Conservation (phyloP, 2,113 vertebrate genomes). For the Origma solitaria region DNA sequence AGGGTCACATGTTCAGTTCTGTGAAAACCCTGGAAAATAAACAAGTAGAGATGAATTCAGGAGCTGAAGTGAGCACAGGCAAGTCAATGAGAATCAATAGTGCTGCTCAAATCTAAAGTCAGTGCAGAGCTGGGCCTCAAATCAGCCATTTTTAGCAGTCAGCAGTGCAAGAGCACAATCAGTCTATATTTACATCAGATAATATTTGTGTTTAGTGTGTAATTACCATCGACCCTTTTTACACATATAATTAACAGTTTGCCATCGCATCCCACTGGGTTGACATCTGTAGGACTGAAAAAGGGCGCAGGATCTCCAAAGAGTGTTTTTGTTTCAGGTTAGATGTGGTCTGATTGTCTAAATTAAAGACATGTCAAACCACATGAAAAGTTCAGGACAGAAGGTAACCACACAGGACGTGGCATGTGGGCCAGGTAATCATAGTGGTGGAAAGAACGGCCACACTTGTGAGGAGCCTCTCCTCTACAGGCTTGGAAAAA, state of each 20-base stretch:
- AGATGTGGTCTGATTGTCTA: conserved; percentile 54
- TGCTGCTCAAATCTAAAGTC: background rate
- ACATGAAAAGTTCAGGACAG: conserved; percentile 60
- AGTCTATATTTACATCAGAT: conserved; percentile 49
- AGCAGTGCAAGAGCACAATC: conserved; percentile 3
- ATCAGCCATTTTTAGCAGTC: conserved; percentile 31
- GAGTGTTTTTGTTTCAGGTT: conserved; percentile 57
- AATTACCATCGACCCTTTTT: conserved; percentile 49
- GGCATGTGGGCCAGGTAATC: conserved; percentile 59
- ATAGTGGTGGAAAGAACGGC: background rate
- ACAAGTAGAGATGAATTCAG: background rate
- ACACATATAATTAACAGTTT: conserved; percentile 55
- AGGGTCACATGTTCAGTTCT: background rate
- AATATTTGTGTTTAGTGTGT: conserved; percentile 49
- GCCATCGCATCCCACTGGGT: conserved; percentile 27
- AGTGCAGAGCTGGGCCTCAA: background rate
- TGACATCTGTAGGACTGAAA: conserved; percentile 57
- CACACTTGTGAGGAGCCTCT: conserved; percentile 23
- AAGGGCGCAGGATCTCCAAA: conserved; percentile 46
- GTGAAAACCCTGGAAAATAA: background rate
- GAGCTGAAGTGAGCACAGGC: background rate
- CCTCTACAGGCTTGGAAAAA: background rate
- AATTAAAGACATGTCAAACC: conserved; percentile 69
- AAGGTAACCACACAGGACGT: conserved; percentile 68
- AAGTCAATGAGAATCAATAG: background rate